Percentiles rank a stretch among this genome's conserved stretches.
These are phyloP conservation scores for Sphenodon punctatus DNA, from an alignment of 2,797 vertebrate species.

Conservation along the genomic window DNA sequence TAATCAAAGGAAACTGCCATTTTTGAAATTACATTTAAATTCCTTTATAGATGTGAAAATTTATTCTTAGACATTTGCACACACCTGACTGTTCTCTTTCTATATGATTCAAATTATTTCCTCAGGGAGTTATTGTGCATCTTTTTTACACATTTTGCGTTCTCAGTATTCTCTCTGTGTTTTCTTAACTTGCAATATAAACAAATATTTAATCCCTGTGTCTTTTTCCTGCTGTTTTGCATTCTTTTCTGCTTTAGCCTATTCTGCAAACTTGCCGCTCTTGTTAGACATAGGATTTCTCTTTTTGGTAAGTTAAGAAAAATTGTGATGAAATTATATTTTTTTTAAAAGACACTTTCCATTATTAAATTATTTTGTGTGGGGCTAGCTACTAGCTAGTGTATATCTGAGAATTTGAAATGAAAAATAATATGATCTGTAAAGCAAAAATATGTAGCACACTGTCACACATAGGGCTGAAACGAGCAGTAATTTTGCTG, in stretches of 20 bases:
- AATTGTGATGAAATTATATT: constrained; percentile 1
- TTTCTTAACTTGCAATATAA: not conserved
- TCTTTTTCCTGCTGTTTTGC: constrained; percentile 62
- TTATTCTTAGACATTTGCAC: not conserved
- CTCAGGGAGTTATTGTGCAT: not conserved
- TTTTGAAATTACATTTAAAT: not conserved
- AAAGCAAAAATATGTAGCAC: constrained; percentile 26
- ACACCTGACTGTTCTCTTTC: not conserved
- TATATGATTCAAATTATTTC: not conserved
- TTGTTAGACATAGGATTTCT: constrained; percentile 99
- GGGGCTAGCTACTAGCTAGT: too few relatives aligned
- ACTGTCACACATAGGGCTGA: too few relatives aligned
- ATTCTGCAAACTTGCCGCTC: constrained; percentile 99
- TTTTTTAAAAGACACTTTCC: not conserved
- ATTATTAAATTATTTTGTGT: not conserved
- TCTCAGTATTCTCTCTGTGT: not conserved
- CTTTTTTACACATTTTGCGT: not conserved
- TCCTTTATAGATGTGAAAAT: not conserved
- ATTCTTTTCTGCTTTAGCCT: constrained; percentile 82
- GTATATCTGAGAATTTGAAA: not conserved
- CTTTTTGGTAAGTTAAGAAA: constrained; percentile 92
- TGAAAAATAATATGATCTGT: constrained; percentile 30
- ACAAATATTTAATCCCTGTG: constrained; percentile 40
- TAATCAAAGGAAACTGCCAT: not conserved
- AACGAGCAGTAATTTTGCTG: too few relatives aligned